Evolutionary conservation across 2,888 invertebrate genomes (phyloP).

Genomic region (Nebria brevicollis): DNA sequence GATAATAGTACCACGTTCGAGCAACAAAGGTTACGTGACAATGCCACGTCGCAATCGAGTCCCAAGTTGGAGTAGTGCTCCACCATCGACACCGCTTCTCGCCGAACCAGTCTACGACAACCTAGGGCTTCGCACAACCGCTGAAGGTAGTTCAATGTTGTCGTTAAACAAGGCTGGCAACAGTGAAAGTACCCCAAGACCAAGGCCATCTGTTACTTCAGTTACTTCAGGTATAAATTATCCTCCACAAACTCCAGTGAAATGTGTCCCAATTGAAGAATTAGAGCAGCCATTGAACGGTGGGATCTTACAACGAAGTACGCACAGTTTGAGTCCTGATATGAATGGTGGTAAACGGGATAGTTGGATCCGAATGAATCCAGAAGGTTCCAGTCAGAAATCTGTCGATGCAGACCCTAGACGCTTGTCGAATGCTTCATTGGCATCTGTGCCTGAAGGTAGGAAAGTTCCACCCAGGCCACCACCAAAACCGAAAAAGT

Average conservation of each 20-base stretch:
- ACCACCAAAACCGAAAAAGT: constrained; percentile 85
- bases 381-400: constrained; percentile 26
- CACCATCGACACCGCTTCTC: constrained; percentile 65
- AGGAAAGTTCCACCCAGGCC: constrained; percentile 77
- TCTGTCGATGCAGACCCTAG: constrained; percentile 18
- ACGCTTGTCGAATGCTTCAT: constrained; percentile 27
- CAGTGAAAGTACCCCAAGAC: constrained; percentile 69
- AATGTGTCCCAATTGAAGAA: constrained; percentile 67
- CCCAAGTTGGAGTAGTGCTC: constrained; percentile 81
- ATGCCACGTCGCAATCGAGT: constrained; percentile 86
- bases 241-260: background rate
- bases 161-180: constrained; percentile 79
- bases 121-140: constrained; percentile 84
- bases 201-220: constrained; percentile 62
- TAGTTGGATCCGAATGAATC: constrained; percentile 16
- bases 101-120: constrained; percentile 88
- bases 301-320: constrained; percentile 11
- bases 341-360: constrained; percentile 59
- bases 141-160: constrained; percentile 83
- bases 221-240: constrained; percentile 60
- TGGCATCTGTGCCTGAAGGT: constrained; percentile 36
- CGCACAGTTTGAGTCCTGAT: constrained; percentile 50
- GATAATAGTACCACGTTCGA: constrained; percentile 75
- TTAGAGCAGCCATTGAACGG: constrained; percentile 66
- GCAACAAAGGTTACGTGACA: constrained; percentile 77